Base-by-base conservation (phyloP, 2,797 vertebrate species). In the Gymnopithys bicolor region DNA sequence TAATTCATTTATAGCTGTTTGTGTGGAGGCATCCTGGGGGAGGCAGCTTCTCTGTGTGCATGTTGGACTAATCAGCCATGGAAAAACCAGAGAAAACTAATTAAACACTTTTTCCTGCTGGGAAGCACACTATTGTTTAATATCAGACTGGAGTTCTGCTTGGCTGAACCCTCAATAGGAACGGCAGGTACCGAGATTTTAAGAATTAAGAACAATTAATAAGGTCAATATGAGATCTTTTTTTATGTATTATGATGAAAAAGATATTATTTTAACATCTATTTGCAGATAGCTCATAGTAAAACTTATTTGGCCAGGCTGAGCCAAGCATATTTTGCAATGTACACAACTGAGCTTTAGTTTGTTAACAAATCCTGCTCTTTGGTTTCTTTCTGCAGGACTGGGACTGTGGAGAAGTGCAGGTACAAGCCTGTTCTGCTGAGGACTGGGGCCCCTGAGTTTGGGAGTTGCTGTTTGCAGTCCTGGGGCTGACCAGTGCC, bases 71-170 rank as follows among this genome's bases (percentile, higher is more conserved):
- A 93, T 91, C 33, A 93, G 33, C 62, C 48, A 33, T 13, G 28
- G 56, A n/a, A 91, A 93, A 93, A 73, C 0, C 67, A 59, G 23
- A 90, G 27, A 87, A 93, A 92, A n/a, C 28, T 70, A 95, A 94
- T 94, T 33, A 68, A 58, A 41, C 5, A 1, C 41, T 14, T 21
- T 80, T 94, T 82, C 87, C 89, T 88, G 35, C 55, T 73, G 86
- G 87, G 84, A 97, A 95, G 81, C 46, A 43, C 18, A 2, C 70
- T 67, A 18, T 79, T 91, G 70, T 96, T 95, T 78, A 60, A 49
- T 13, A 79, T 52, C 23, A 73, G 28, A 15, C 59, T 68, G 68
- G 48, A 83, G 46, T 63, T 91, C 70, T 89, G 21, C 39, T 85
- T 66, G 48, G 41, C 49, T 49, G 64, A 86, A 86, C 58, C 60